phyloP scores from a whole-genome alignment of 2,113 vertebrate genomes.

The Nycticebus coucang region DNA sequence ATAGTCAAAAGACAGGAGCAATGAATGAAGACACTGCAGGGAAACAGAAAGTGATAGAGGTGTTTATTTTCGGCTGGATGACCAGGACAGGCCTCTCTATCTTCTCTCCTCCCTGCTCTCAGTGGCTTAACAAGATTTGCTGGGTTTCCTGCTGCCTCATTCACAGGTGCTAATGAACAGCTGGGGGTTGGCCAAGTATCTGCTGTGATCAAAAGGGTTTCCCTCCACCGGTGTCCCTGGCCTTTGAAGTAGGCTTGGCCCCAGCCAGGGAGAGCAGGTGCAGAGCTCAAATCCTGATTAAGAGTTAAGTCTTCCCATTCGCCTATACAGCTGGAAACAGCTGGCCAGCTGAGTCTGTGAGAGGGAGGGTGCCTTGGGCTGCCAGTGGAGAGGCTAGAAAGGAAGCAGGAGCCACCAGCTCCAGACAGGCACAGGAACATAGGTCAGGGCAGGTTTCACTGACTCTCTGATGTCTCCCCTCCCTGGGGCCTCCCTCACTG shows the following conservation, averaged over 20 bases:
- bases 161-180: constrained; percentile 6
- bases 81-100: background rate
- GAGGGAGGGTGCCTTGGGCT: background rate
- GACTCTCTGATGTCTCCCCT: background rate
- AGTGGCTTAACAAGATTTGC: background rate
- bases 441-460: background rate
- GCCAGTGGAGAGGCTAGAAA: fast-evolving
- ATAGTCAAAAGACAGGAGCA: background rate
- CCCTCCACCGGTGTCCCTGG: background rate
- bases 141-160: background rate
- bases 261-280: constrained; percentile 58
- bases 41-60: background rate
- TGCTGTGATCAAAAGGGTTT: background rate
- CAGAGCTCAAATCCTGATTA: constrained; percentile 20
- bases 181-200: background rate
- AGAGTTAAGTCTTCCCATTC: background rate
- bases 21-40: background rate
- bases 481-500: background rate
- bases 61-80: background rate
- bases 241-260: background rate
- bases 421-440: background rate
- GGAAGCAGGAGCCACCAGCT: background rate
- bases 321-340: constrained; percentile 50
- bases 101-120: background rate
- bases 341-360: background rate